Percentiles rank a stretch among this genome's conserved stretches.
Evolutionary conservation across 2,888 invertebrate genomes (phyloP).

Genomic region (Lepidochitona cinerea): DNA sequence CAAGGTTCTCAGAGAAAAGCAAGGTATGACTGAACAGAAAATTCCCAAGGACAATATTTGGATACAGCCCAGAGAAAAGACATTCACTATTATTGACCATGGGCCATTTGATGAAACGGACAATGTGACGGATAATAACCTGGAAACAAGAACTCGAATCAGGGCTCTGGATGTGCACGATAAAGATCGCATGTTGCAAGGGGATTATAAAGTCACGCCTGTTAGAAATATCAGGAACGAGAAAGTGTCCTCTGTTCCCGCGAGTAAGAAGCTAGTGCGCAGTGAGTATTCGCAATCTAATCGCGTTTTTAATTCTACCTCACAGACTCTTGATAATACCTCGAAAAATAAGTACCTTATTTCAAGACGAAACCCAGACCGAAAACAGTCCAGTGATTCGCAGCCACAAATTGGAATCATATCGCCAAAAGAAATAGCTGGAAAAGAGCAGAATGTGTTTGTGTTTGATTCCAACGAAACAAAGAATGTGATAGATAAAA

Average conservation of each 20-base stretch:
- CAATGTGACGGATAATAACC: background rate
- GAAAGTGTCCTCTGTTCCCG: background rate
- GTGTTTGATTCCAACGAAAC: no score
- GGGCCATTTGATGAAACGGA: background rate
- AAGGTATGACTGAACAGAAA: background rate
- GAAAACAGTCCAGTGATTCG: no score
- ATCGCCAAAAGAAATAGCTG: no score
- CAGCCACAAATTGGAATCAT: no score
- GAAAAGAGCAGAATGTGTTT: no score
- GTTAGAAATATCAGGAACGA: background rate
- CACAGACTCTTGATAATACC: no score
- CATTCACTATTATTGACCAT: background rate
- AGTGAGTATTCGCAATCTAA: no score
- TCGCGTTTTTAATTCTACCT: no score
- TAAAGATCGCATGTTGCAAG: background rate
- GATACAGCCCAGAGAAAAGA: background rate
- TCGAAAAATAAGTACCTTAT: no score
- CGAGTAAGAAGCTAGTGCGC: background rate
- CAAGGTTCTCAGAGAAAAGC: background rate
- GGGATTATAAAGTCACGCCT: background rate
- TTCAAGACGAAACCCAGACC: no score
- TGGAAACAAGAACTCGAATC: background rate
- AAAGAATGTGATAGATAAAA: no score
- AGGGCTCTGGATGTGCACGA: background rate
- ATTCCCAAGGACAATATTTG: background rate